Base-by-base conservation (phyloP, 2,888 invertebrate species). In the Eupithecia tripunctaria region DNA sequence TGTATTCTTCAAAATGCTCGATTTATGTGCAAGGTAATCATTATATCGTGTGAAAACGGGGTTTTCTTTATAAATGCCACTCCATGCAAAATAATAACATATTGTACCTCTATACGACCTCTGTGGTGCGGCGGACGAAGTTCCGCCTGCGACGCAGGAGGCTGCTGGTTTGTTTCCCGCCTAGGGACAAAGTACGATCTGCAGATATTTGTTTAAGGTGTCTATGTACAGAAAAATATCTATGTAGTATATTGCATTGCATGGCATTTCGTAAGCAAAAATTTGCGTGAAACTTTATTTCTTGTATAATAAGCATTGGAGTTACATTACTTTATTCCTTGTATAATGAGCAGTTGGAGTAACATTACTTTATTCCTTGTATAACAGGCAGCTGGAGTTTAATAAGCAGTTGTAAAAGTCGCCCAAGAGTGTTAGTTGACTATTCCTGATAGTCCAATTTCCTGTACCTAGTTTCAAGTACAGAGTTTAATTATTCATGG, bases 11-110 rank as follows among this genome's bases (percentile, higher is more conserved):
- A 41, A 25, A 64, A 64, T 38, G 36, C 38, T 21, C 2, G n/a
- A n/a, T 29, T 2, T 38, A 64, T 25, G 15, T 38, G 64, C 38
- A 64, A 64, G 21, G 14, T 64, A 25, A n/a, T 25, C 14, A 38
- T 64, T 64, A 64, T 36, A 14, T 2, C 15, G 36, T 64, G 38
- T 64, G 38, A 64, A 41, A 64, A 15, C 38, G 64, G 14, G 25
- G 38, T 14, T 36, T 64, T 5, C 56, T 51, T 2, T 56, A 64
- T 36, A 10, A 25, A 38, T 36, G 10, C 1, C 8, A 0, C 4
- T 21, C 8, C 10, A 4, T 29, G 27, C 8, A 29, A 29, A 29
- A 60, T 27, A 29, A 56, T 25, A 12, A 21, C 47, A 51, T n/a
- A 43, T 43, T n/a, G n/a, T n/a, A n/a, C n/a, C n/a, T 43, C 43